These are phyloP conservation scores for Pontoporia blainvillei DNA, from an alignment of 2,113 vertebrate species.

Conservation along the genomic window DNA sequence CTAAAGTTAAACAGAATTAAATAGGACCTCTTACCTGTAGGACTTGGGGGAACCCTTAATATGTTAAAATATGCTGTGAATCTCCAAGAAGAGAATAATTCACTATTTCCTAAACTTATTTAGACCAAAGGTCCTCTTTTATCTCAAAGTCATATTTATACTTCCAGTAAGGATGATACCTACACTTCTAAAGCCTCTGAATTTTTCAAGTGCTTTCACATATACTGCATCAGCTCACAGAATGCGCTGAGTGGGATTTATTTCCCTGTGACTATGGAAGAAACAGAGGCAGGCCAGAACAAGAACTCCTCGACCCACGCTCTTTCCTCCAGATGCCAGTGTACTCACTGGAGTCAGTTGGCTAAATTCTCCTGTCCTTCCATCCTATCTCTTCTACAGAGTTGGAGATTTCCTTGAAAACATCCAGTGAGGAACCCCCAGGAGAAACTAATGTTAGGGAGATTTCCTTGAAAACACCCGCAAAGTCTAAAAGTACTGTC, in stretches of 20 bases:
- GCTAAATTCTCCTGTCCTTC: not conserved
- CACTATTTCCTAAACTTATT: not conserved
- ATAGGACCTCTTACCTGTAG: not conserved
- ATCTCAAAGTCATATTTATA: not conserved
- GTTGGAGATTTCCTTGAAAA: not conserved
- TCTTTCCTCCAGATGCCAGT: not conserved
- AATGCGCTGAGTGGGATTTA: not conserved
- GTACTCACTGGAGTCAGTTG: fast-evolving
- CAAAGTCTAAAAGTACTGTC: not conserved
- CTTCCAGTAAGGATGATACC: not conserved
- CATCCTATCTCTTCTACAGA: not conserved
- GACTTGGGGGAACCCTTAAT: not conserved
- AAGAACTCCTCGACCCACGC: too few relatives aligned
- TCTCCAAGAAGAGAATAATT: not conserved
- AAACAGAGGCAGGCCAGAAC: not conserved
- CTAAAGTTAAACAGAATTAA: not conserved
- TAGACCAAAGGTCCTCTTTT: not conserved
- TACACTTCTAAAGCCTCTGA: not conserved
- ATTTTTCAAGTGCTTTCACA: not conserved
- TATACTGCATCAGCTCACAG: not conserved
- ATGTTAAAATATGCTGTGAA: not conserved
- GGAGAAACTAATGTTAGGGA: not conserved
- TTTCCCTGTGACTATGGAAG: not conserved
- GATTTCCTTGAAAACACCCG: not conserved
- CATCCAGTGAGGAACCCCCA: not conserved